Conservation (phyloP, 1,140 invertebrate species). For the Panagrolaimus sp. region DNA sequence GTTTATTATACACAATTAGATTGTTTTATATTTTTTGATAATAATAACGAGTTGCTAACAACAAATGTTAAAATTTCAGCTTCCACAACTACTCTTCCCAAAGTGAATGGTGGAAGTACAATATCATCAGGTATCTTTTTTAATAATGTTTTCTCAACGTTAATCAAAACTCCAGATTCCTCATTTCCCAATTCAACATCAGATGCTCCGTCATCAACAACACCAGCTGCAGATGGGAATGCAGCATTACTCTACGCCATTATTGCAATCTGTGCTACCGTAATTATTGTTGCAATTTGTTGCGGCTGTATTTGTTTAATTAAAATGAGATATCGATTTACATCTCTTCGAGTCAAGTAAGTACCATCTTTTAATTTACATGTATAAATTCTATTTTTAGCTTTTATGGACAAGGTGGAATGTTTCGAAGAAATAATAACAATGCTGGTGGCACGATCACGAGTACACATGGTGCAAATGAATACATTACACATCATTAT, state of each 20-base stretch:
- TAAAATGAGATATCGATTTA: conserved; percentile 8
- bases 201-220: too few relatives aligned
- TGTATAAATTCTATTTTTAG: background rate
- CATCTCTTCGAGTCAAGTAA: background rate
- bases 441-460: background rate
- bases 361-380: background rate
- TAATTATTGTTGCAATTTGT: background rate
- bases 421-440: background rate
- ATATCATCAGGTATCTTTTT: too few relatives aligned
- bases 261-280: background rate
- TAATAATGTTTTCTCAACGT: too few relatives aligned
- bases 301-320: background rate
- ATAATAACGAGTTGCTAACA: too few relatives aligned
- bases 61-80: too few relatives aligned
- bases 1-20: too few relatives aligned
- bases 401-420: background rate
- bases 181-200: too few relatives aligned
- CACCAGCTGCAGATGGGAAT: too few relatives aligned
- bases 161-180: too few relatives aligned
- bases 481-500: background rate
- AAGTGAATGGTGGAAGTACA: too few relatives aligned
- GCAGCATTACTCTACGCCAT: background rate
- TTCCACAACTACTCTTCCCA: too few relatives aligned
- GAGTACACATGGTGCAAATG: background rate
- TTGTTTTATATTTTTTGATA: too few relatives aligned